Evolutionary conservation across 2,113 vertebrate genomes (phyloP).

Genomic region (Oxyruncus cristatus): DNA sequence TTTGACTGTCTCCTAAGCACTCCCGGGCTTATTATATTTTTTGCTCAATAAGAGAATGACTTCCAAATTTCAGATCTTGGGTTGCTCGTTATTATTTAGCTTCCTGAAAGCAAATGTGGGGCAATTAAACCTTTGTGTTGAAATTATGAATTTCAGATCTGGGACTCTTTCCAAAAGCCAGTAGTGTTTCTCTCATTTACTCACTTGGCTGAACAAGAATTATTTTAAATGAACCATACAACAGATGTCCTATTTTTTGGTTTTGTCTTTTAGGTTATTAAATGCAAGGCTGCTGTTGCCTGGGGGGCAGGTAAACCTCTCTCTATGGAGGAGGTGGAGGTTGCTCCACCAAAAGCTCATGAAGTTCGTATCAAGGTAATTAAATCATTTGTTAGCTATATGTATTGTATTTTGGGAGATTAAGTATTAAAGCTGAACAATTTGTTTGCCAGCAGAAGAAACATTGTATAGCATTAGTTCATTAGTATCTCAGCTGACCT

Average conservation of each 20-base stretch:
- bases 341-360: constrained; percentile 80
- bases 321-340: constrained; percentile 79
- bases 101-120: neutral
- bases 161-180: constrained; percentile 22
- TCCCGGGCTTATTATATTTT: neutral
- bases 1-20: neutral
- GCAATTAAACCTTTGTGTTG: constrained; percentile 1
- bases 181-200: neutral
- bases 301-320: constrained; percentile 82
- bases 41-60: neutral
- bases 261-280: constrained; percentile 72
- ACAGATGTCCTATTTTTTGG: neutral
- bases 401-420: neutral
- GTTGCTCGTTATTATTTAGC: neutral
- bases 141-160: neutral
- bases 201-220: constrained; percentile 4
- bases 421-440: neutral
- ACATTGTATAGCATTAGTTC: neutral
- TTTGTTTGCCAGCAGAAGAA: neutral
- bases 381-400: neutral
- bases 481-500: neutral
- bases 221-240: neutral
- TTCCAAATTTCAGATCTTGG: neutral
- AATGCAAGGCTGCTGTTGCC: constrained; percentile 81
- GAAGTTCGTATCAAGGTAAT: constrained; percentile 86